Evolutionary conservation across 1,140 invertebrate genomes (phyloP).

Genomic region (Berghia stephanieae): DNA sequence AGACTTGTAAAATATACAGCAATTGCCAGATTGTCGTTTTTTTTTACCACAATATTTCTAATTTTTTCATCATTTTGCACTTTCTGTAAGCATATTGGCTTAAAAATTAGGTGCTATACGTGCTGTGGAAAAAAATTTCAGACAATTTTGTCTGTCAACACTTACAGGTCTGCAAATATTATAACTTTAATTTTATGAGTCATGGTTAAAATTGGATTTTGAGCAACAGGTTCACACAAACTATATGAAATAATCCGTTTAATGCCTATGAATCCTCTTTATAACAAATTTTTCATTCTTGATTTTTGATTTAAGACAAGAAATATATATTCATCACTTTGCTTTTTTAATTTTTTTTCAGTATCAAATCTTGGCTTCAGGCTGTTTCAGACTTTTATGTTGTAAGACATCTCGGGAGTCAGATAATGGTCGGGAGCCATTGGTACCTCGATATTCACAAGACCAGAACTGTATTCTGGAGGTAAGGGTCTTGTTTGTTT

Average conservation of each 20-base stretch:
- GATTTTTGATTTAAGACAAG: background rate
- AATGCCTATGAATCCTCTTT: background rate
- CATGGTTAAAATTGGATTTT: background rate
- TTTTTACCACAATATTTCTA: no score
- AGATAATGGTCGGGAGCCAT: no score
- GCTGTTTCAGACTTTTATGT: conserved; percentile 38
- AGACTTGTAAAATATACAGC: background rate
- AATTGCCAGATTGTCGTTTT: background rate
- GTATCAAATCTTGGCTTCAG: conserved; percentile 41
- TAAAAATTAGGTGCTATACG: background rate
- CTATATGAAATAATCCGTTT: background rate
- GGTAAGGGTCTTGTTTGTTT: no score
- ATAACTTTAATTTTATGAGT: background rate
- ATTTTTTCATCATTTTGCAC: background rate
- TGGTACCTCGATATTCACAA: no score
- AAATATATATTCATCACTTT: background rate
- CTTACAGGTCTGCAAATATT: background rate
- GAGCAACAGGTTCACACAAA: background rate
- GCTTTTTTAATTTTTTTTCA: conserved; percentile 28
- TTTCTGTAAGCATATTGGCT: background rate
- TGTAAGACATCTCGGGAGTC: no score
- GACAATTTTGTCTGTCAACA: background rate
- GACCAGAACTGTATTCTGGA: no score
- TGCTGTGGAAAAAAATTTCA: background rate
- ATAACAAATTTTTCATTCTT: background rate